These are phyloP conservation scores for Cephonodes hylas DNA, from an alignment of 2,888 invertebrate species.

Conservation along the genomic window DNA sequence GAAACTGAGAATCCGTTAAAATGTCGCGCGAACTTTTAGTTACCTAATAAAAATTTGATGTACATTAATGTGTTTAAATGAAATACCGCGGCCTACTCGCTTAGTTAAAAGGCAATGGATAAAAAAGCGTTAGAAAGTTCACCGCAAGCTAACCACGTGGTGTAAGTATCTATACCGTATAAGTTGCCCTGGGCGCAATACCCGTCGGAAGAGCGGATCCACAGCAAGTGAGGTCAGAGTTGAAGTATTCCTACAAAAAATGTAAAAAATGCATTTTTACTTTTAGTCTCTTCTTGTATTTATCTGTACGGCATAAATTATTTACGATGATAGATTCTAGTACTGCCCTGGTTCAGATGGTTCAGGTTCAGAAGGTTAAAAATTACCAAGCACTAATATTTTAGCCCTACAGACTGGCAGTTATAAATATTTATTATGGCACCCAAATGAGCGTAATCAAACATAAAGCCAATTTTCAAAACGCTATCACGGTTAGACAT, in stretches of 20 bases:
- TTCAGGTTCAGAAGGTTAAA: no score
- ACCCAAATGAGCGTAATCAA: not conserved
- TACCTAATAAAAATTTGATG: slow-evolving; percentile 4
- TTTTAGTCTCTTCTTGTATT: no score
- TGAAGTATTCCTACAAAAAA: slow-evolving; percentile 32
- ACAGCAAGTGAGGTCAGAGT: slow-evolving; percentile 45
- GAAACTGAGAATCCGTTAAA: slow-evolving; percentile 53
- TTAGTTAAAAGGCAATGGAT: slow-evolving; percentile 37
- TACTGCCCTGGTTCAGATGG: no score
- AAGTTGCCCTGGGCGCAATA: slow-evolving; percentile 68
- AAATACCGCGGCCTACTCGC: slow-evolving; percentile 16
- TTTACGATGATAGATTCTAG: not conserved
- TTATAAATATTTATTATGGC: not conserved
- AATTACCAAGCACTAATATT: no score
- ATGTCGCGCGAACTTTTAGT: not conserved
- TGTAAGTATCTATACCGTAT: slow-evolving; percentile 39
- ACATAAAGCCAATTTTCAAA: not conserved
- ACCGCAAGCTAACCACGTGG: not conserved
- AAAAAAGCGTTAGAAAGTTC: not conserved
- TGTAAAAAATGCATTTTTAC: slow-evolving; percentile 14
- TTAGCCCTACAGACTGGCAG: no score
- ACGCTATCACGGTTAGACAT: not conserved
- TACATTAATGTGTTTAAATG: slow-evolving; percentile 29
- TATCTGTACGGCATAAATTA: no score
- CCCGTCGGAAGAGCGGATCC: slow-evolving; percentile 69